Evolutionary conservation across 2,888 invertebrate genomes (phyloP).

Genomic region (Eupithecia dodoneata): DNA sequence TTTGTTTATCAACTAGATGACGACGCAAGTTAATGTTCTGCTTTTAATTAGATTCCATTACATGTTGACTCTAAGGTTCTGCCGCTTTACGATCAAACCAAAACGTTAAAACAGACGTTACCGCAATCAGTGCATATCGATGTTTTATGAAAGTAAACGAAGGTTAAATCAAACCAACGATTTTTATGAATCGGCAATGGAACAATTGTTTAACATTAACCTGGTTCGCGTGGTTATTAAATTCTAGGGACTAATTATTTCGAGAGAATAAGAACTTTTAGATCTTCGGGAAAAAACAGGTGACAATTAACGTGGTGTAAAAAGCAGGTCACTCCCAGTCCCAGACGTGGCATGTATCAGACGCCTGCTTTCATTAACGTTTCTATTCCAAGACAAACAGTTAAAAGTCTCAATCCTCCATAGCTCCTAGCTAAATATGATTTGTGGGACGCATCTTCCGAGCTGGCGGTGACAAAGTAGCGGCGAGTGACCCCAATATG

Average conservation of each 20-base stretch:
- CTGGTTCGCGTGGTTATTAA: constrained; percentile 15
- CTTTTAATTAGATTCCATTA: constrained; percentile 46
- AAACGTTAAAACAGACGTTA: constrained; percentile 44
- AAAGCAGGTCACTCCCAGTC: constrained; percentile 60
- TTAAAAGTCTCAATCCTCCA: constrained; percentile 68
- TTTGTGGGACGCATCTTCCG: constrained; percentile 72
- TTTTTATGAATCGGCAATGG: constrained; percentile 19
- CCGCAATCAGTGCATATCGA: constrained; percentile 42
- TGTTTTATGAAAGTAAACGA: constrained; percentile 31
- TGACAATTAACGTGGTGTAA: constrained; percentile 45
- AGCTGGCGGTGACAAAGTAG: constrained; percentile 62
- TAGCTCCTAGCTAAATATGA: constrained; percentile 75
- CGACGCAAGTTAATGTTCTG: constrained; percentile 43
- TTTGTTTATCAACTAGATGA: constrained; percentile 59
- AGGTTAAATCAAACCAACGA: constrained; percentile 30
- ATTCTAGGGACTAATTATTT: constrained; percentile 35
- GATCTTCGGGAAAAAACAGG: constrained; percentile 44
- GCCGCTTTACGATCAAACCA: constrained; percentile 43
- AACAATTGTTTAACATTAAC: constrained; percentile 31
- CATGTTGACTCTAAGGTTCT: constrained; percentile 37
- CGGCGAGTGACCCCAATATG: constrained; percentile 69
- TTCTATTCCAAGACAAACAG: constrained; percentile 73
- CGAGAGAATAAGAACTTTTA: constrained; percentile 36
- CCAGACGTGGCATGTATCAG: constrained; percentile 58
- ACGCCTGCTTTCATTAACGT: constrained; percentile 66